These are phyloP conservation scores for Sebastes iracundus DNA, from an alignment of 2,797 vertebrate species.

Conservation along the genomic window DNA sequence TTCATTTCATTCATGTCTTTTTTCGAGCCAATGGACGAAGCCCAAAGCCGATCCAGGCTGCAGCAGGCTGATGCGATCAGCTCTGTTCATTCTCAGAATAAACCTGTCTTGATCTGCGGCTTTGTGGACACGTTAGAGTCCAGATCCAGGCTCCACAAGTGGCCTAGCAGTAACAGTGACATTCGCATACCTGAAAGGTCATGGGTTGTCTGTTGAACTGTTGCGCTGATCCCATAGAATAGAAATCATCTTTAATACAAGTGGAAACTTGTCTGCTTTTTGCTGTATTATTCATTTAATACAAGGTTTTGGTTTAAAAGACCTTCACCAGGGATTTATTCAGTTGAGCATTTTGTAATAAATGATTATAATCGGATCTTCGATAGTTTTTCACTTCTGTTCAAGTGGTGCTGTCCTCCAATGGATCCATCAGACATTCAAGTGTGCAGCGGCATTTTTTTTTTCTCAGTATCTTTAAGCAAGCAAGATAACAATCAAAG, in stretches of 20 bases:
- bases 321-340: not conserved
- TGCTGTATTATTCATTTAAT: not conserved
- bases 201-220: not conserved
- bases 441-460: not conserved
- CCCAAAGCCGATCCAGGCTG: constrained; percentile 30
- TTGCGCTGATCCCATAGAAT: not conserved
- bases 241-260: too few relatives aligned
- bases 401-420: not conserved
- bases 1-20: constrained; percentile 46
- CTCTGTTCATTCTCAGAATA: constrained; percentile 57
- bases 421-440: not conserved
- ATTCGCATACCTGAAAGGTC: constrained; percentile 29
- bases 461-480: too few relatives aligned
- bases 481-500: too few relatives aligned
- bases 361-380: not conserved
- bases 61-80: constrained; percentile 43
- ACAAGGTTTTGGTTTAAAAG: not conserved
- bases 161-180: constrained; percentile 13
- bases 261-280: not conserved
- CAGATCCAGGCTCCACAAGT: constrained; percentile 31
- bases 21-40: constrained; percentile 47
- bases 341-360: too few relatives aligned
- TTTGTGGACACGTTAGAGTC: constrained; percentile 36
- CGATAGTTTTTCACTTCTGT: not conserved
- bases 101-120: constrained; percentile 43